Percentiles rank a stretch among this genome's conserved stretches.
Evolutionary conservation across 2,888 invertebrate species (phyloP).

Genomic region (Caenorhabditis angaria): DNA sequence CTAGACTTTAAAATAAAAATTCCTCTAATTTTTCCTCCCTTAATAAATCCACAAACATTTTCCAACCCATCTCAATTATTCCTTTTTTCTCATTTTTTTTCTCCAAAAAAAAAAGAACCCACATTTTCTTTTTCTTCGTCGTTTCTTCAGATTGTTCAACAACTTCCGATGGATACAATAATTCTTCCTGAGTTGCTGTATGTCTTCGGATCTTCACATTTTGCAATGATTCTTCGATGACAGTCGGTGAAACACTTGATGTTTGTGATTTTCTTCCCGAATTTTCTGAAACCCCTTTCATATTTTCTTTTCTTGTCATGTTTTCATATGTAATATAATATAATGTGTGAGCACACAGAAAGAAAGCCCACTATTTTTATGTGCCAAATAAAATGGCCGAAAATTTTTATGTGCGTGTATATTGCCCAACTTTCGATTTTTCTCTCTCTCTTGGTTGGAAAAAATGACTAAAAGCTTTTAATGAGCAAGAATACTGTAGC

Average conservation of each 20-base stretch:
- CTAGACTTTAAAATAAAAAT: no score
- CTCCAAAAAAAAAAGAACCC: constrained; percentile 8
- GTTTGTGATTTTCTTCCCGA: not conserved
- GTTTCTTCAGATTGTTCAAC: no score
- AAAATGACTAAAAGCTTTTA: not conserved
- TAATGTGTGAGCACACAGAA: not conserved
- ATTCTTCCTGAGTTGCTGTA: constrained; percentile 79
- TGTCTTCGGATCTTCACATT: constrained; percentile 77
- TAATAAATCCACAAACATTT: no score
- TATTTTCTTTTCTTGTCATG: not conserved
- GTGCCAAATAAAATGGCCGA: not conserved
- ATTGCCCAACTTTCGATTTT: constrained; percentile 3
- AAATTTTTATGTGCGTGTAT: not conserved
- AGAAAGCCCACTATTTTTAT: not conserved
- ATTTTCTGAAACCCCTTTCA: not conserved
- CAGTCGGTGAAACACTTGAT: constrained; percentile 17
- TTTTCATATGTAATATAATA: not conserved
- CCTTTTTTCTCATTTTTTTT: not conserved
- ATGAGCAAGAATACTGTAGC: no score
- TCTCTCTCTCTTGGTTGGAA: not conserved
- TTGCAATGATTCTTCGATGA: constrained; percentile 45
- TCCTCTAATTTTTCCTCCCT: no score
- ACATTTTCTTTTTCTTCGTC: constrained; percentile 33
- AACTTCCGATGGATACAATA: constrained; percentile 76
- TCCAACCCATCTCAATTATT: no score